Evolutionary conservation across 2,888 invertebrate species (phyloP), one percentile per base, ranked within the genome.

Genomic region (Torymus tubicola): DNA sequence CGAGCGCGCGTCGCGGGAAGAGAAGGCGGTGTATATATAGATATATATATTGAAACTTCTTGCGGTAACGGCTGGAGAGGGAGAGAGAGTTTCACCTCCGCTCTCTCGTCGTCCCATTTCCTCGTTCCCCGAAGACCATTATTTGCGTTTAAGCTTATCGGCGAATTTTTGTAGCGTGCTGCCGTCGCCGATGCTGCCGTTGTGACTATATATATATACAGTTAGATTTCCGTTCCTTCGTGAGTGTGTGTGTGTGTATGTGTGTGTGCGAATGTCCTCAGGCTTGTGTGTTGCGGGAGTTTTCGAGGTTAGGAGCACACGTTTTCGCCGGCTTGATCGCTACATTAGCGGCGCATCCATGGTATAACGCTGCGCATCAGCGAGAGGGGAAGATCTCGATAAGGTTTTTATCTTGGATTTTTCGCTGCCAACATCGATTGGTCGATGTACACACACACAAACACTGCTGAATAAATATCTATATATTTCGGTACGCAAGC

Each of bases 241-340:
- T 21, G n/a, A n/a, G 2, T 21, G 2, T 21, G 21, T 21, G 24
- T 57, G 50, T 61, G 58, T 14, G 18, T 52, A 8, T 42, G 5
- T 8, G 31, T 31, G 4, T 31, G 31, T 31, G 31, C 4, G 31
- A 8, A 31, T 42, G 42, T 8, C 42, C 42, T 42, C 42, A 8
- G 42, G 42, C 42, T 42, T 42, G 8, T 8, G 1, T 42, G 8
- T 42, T 65, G 18, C 14, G 55, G 42, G 50, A 50, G n/a, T 60
- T 78, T 72, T 78, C n/a, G 70, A 77, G 60, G 67, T 72, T 72
- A 67, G 31, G 58, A 78, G 42, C 42, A 42, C 42, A 42, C 42
- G 42, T 42, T 42, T 42, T 42, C 8, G 42, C 42, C 42, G 42
- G 8, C 8, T 42, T 42, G 42, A 42, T 42, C 5, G 42, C 42